Conservation (phyloP, 2,888 invertebrate genomes). For the Herminia tarsipennalis region DNA sequence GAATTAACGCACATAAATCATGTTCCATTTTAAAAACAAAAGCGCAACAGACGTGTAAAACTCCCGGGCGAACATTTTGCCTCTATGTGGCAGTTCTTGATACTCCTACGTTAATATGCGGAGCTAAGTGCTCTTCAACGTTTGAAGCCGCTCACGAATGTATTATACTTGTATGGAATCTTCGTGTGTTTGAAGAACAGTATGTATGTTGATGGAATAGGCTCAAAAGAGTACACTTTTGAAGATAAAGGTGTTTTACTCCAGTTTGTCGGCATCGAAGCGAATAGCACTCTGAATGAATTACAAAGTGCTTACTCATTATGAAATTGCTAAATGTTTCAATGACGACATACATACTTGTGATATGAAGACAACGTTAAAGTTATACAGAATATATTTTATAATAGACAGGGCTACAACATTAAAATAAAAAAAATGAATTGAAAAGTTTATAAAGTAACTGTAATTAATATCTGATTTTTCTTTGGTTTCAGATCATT, state of each 20-base stretch:
- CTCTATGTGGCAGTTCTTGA: slow-evolving; percentile 12
- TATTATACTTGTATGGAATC: slow-evolving; percentile 6
- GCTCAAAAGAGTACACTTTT: slow-evolving; percentile 4
- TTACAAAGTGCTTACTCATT: neutral
- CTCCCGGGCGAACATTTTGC: slow-evolving; percentile 4
- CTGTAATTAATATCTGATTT: no score
- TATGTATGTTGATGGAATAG: neutral
- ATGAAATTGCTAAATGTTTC: neutral
- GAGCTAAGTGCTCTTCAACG: slow-evolving; percentile 34
- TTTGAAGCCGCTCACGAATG: slow-evolving; percentile 19
- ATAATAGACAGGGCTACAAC: neutral
- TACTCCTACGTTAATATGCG: slow-evolving; percentile 36
- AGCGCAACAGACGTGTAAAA: slow-evolving; percentile 11
- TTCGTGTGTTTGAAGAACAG: slow-evolving; percentile 8
- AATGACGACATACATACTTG: no score
- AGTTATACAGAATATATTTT: neutral
- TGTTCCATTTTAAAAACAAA: slow-evolving; percentile 9
- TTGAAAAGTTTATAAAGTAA: neutral
- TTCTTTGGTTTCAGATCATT: slow-evolving; percentile 52
- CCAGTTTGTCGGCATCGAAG: neutral
- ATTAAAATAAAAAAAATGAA: neutral
- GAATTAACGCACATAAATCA: no score
- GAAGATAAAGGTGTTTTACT: neutral
- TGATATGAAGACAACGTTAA: no score
- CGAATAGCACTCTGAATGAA: neutral